Percentiles rank a stretch among this genome's conserved stretches.
Conservation (phyloP, 2,113 vertebrate genomes). For the Semicossyphus pulcher region DNA sequence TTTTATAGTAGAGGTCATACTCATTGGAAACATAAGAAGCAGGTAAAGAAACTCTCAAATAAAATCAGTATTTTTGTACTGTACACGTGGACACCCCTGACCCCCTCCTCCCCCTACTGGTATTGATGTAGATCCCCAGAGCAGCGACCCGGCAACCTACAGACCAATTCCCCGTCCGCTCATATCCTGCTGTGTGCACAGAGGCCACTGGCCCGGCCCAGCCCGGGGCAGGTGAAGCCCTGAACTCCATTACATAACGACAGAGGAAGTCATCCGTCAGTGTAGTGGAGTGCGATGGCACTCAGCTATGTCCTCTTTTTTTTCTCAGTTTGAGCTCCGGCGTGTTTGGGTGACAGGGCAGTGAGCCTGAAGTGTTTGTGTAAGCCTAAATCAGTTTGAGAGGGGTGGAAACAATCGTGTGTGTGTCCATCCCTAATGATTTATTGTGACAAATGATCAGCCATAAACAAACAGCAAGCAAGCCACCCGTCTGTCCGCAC, state of each 20-base stretch:
- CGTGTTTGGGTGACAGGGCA: conserved; percentile 39
- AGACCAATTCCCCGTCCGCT: conserved; percentile 59
- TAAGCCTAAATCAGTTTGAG: conserved; percentile 68
- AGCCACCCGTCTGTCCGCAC: conserved; percentile 62
- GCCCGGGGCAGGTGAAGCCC: conserved; percentile 67
- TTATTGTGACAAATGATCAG: conserved; percentile 80
- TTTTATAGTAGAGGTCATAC: too few species aligned
- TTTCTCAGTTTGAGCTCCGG: conserved; percentile 38
- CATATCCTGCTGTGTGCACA: conserved; percentile 51
- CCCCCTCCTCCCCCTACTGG: not conserved
- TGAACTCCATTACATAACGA: conserved; percentile 70
- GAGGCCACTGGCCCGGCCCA: conserved; percentile 47
- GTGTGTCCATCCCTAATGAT: conserved; percentile 55
- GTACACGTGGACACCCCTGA: conserved; percentile 1
- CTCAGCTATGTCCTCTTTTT: conserved; percentile 46
- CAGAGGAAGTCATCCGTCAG: conserved; percentile 77
- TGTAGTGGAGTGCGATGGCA: conserved; percentile 45
- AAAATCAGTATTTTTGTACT: not conserved
- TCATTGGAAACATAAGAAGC: not conserved
- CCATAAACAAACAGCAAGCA: conserved; percentile 76
- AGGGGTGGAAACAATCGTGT: conserved; percentile 42
- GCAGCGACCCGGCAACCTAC: conserved; percentile 48
- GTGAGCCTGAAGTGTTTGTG: conserved; percentile 64
- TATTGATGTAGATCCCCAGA: conserved; percentile 40
- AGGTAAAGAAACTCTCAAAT: not conserved